Evolutionary conservation across 1,140 invertebrate species (phyloP), one percentile per base, ranked within the genome.

Genomic region (Octopus sinensis): DNA sequence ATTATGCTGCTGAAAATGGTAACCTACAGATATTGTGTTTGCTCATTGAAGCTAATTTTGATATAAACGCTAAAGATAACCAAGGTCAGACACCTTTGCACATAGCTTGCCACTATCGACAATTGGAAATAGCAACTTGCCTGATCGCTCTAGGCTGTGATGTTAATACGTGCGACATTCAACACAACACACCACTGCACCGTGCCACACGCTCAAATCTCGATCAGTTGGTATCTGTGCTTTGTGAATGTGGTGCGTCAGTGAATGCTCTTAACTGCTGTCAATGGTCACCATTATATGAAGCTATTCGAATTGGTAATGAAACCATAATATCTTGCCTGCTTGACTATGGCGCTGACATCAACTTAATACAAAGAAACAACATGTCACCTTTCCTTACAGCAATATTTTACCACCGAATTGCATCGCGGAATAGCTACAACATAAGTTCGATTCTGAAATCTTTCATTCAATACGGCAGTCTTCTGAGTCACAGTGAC

Each of bases 1-100:
- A 88, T 79, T 89, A 88, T 88, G 88, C 88, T 0, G 83, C 85
- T 6, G 87, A 89, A 75, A 86, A 87, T 76, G 86, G 86, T 4
- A 88, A 89, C 78, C 56, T 84, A 23, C 80, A 83, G 13, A 84
- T 88, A 4, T 83, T 86, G 4, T 86, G 84, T 51, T 76, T 84
- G 1, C 82, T 88, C 0, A 79, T 86, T 17, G 85, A 86, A 52
- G 76, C 78, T 5, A 82, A 84, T 4, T 86, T 84, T 85, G 84
- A 87, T 68, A 76, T 86, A 1, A 87, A 89, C 81, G 77, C 79
- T 5, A 80, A 76, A 17, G 88, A 89, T 82, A 80, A 84, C 76
- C 87, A 86, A 77, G 83, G 81, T 53, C 88, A 89, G 9, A 87
- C 88, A 4, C 86, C 88, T 0, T 80, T 89, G 76, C 86, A 87